A percentile compares a stretch with the other conserved stretches of the same genome.
Conservation (phyloP, 2,113 vertebrate genomes). For the Oriolus oriolus region DNA sequence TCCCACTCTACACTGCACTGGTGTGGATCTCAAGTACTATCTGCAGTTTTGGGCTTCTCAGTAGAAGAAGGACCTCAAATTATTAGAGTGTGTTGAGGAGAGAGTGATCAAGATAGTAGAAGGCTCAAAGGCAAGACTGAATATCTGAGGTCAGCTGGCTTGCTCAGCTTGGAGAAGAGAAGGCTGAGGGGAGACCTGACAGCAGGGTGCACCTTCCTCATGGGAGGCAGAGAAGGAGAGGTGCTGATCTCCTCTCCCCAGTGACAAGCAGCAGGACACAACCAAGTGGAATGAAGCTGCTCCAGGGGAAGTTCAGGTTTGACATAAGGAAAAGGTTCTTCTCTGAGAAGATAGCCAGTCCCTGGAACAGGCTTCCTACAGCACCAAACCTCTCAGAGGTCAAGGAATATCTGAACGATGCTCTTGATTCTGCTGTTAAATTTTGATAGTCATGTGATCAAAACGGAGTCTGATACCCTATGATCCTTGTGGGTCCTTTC, state of each 20-base stretch:
- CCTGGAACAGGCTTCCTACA: neutral
- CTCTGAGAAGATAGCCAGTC: neutral
- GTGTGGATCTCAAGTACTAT: neutral
- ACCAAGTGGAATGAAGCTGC: neutral
- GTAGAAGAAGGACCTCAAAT: neutral
- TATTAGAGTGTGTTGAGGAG: neutral
- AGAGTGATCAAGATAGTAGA: neutral
- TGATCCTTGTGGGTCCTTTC: neutral
- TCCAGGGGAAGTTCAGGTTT: neutral
- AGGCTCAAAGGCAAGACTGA: neutral
- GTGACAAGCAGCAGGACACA: neutral
- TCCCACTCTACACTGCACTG: neutral
- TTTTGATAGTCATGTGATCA: neutral
- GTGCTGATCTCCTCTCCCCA: neutral
- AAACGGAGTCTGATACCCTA: neutral
- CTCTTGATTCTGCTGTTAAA: neutral
- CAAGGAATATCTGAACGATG: neutral
- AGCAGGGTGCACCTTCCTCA: neutral
- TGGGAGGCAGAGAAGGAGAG: neutral
- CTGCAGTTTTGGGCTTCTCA: neutral
- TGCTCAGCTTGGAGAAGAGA: neutral
- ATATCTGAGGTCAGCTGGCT: neutral
- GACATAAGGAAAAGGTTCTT: too few species aligned
- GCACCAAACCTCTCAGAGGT: neutral
- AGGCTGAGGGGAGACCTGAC: neutral